Conservation (phyloP, 2,797 vertebrate species). For the Rhinophrynus dorsalis region DNA sequence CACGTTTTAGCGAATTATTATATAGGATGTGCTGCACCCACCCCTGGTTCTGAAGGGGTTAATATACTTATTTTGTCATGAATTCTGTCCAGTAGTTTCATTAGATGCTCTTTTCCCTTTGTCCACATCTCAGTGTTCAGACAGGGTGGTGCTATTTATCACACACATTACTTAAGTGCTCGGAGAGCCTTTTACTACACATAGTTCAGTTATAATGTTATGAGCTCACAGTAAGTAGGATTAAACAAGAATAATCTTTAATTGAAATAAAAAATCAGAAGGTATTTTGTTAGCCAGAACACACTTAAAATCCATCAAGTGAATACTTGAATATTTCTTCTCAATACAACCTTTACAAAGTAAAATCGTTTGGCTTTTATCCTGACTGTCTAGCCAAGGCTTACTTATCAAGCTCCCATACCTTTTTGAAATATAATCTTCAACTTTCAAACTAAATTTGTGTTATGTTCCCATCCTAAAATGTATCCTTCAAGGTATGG, state of each 20-base stretch:
- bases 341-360: slow-evolving; percentile 2
- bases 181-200: not conserved
- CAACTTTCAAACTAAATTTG: slow-evolving; percentile 11
- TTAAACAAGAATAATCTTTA: not conserved
- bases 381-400: slow-evolving; percentile 2
- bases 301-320: not conserved
- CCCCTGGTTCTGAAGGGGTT: too few relatives aligned
- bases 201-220: not conserved
- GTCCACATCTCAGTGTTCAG: too few relatives aligned
- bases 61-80: too few relatives aligned
- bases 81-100: too few relatives aligned
- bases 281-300: not conserved
- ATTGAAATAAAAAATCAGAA: not conserved
- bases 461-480: not conserved
- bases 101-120: too few relatives aligned
- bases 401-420: slow-evolving; percentile 1
- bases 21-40: too few relatives aligned
- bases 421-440: slow-evolving; percentile 18
- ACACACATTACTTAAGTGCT: not conserved
- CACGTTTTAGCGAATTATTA: too few relatives aligned
- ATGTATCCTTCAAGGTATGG: not conserved
- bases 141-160: not conserved
- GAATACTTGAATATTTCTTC: slow-evolving; percentile 16
- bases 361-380: not conserved
- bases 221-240: not conserved